Conservation (phyloP, 2,888 invertebrate genomes). For the Xestobium rufovillosum region DNA sequence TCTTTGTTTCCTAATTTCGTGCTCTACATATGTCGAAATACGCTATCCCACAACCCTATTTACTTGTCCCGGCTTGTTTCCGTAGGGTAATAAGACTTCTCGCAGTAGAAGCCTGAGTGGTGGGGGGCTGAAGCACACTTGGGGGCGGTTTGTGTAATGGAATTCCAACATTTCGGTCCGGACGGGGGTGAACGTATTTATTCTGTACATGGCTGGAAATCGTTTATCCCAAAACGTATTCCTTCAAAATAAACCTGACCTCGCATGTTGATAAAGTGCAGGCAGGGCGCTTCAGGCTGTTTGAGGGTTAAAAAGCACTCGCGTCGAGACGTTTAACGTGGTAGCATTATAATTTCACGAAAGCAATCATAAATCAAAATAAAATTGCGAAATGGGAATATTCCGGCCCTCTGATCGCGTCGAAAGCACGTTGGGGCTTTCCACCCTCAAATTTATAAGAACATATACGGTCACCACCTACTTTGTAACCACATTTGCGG, state of each 20-base stretch:
- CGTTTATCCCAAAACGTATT: slow-evolving; percentile 26
- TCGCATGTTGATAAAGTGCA: slow-evolving; percentile 23
- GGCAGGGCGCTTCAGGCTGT: too few relatives aligned
- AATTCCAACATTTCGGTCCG: slow-evolving; percentile 33
- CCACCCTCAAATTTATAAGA: too few relatives aligned
- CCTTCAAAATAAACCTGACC: slow-evolving; percentile 25
- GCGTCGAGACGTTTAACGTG: too few relatives aligned
- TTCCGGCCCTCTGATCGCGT: slow-evolving; percentile 15
- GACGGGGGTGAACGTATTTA: slow-evolving; percentile 26
- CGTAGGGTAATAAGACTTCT: slow-evolving; percentile 33
- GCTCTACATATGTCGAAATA: too few relatives aligned
- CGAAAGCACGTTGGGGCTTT: too few relatives aligned
- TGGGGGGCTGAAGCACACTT: slow-evolving; percentile 24
- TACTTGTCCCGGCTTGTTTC: slow-evolving; percentile 37
- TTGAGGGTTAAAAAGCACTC: too few relatives aligned
- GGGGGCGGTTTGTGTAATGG: slow-evolving; percentile 31
- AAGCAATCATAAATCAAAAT: too few relatives aligned
- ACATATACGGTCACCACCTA: too few relatives aligned
- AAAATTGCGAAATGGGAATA: slow-evolving; percentile 12
- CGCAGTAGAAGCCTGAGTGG: slow-evolving; percentile 27
- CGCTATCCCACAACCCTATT: too few relatives aligned
- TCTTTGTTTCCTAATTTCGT: too few relatives aligned
- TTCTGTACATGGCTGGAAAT: slow-evolving; percentile 11
- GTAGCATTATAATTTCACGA: too few relatives aligned
- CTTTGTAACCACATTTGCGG: too few relatives aligned